These are phyloP conservation scores for Melinopterus prodromus DNA, from an alignment of 2,888 invertebrate species.

Conservation along the genomic window DNA sequence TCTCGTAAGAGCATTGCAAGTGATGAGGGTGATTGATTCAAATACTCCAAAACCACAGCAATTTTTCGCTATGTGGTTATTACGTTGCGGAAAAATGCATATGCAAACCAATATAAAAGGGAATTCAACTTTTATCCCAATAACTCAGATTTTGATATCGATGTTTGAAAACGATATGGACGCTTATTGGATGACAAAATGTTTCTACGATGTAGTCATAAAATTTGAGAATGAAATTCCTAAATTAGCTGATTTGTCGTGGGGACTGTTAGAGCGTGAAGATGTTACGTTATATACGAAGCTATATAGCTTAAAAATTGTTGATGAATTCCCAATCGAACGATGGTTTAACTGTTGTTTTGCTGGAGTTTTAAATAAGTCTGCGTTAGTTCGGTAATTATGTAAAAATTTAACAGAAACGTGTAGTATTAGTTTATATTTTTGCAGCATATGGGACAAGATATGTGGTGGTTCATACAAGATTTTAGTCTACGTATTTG, in stretches of 20 bases:
- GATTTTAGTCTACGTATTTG: slow-evolving; percentile 80
- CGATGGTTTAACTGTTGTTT: slow-evolving; percentile 87
- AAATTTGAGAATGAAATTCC: slow-evolving; percentile 72
- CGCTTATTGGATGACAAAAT: slow-evolving; percentile 84
- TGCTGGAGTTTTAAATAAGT: slow-evolving; percentile 81
- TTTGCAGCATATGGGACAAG: slow-evolving; percentile 87
- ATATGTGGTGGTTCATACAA: slow-evolving; percentile 85
- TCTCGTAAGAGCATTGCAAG: slow-evolving; percentile 72
- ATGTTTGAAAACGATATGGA: slow-evolving; percentile 80
- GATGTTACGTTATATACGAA: slow-evolving; percentile 76
- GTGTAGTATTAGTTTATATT: slow-evolving; percentile 37
- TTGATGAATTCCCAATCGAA: slow-evolving; percentile 73
- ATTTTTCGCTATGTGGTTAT: slow-evolving; percentile 82
- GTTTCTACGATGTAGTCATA: slow-evolving; percentile 74
- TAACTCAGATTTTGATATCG: slow-evolving; percentile 74
- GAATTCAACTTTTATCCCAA: slow-evolving; percentile 65
- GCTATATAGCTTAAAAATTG: slow-evolving; percentile 70
- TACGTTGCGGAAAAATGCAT: slow-evolving; percentile 74
- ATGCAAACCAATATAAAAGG: slow-evolving; percentile 62
- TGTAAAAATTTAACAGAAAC: not conserved
- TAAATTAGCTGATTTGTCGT: slow-evolving; percentile 73
- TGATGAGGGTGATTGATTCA: slow-evolving; percentile 71
- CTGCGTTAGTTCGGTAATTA: slow-evolving; percentile 77
- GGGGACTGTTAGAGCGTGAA: slow-evolving; percentile 77
- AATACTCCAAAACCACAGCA: slow-evolving; percentile 72